Evolutionary conservation across 2,797 vertebrate genomes (phyloP).

Genomic region (Thripadectes ignobilis): DNA sequence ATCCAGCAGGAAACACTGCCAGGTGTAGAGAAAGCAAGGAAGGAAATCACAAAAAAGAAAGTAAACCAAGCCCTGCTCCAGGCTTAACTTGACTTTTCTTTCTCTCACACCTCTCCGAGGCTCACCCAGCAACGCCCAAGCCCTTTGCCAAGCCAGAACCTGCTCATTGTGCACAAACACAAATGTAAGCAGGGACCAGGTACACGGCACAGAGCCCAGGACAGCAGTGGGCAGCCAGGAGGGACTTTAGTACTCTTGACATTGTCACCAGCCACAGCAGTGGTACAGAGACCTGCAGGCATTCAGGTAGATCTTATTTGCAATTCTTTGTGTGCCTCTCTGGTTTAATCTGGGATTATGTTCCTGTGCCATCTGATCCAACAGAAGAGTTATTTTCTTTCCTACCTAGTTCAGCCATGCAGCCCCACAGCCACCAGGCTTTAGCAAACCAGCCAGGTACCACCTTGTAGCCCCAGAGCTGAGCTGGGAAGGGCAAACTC

Average conservation of each 20-base stretch:
- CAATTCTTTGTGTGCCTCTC: neutral
- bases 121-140: neutral
- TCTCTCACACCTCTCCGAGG: neutral
- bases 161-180: fast-evolving
- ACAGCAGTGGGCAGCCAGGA: neutral
- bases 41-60: constrained; percentile 3
- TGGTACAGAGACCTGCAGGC: neutral
- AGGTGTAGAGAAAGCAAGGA: constrained; percentile 12
- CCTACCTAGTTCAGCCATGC: neutral
- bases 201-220: neutral
- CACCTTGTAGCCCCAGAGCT: neutral
- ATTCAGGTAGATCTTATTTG: neutral
- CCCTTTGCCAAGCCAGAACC: neutral
- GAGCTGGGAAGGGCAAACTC: neutral
- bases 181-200: neutral
- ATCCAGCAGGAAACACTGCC: neutral
- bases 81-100: neutral
- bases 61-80: neutral
- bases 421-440: neutral
- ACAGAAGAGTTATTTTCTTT: neutral
- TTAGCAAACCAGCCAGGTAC: neutral
- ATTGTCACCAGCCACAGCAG: neutral
- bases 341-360: neutral
- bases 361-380: neutral
- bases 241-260: fast-evolving